These are phyloP conservation scores for Crepidodera aurea DNA, from an alignment of 2,888 invertebrate genomes.

Conservation along the genomic window DNA sequence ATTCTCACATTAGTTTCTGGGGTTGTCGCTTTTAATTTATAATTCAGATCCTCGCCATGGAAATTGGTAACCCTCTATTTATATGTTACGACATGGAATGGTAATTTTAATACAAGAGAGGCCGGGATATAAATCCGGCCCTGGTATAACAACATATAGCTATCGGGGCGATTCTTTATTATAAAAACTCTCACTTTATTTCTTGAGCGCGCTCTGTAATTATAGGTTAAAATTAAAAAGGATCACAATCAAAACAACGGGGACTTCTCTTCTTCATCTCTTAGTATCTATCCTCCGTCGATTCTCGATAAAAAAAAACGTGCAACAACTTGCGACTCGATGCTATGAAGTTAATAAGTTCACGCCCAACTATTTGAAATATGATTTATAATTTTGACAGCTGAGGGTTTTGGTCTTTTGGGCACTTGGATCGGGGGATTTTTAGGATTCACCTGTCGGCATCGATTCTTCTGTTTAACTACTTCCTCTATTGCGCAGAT, in stretches of 20 bases:
- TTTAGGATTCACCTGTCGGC: conserved; percentile 54
- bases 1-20: too few species aligned
- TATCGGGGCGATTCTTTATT: conserved; percentile 53
- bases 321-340: conserved; percentile 43
- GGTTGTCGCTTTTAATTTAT: too few species aligned
- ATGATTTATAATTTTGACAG: conserved; percentile 57
- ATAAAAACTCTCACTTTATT: conserved; percentile 56
- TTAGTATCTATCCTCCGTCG: background rate
- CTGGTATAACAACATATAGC: conserved; percentile 8
- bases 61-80: too few species aligned
- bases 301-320: conserved; percentile 34
- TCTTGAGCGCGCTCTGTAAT: conserved; percentile 56
- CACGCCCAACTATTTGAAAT: conserved; percentile 60
- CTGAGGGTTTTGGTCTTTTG: conserved; percentile 45
- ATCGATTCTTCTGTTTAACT: conserved; percentile 55
- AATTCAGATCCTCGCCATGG: too few species aligned
- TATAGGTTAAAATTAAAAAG: conserved; percentile 55
- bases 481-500: conserved; percentile 58
- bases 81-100: too few species aligned
- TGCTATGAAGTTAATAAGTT: conserved; percentile 56
- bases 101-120: too few species aligned
- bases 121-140: background rate
- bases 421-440: conserved; percentile 46
- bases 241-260: conserved; percentile 52
- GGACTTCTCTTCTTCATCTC: conserved; percentile 25